Conservation (phyloP, 2,888 invertebrate species). For the Hypsopygia costalis region DNA sequence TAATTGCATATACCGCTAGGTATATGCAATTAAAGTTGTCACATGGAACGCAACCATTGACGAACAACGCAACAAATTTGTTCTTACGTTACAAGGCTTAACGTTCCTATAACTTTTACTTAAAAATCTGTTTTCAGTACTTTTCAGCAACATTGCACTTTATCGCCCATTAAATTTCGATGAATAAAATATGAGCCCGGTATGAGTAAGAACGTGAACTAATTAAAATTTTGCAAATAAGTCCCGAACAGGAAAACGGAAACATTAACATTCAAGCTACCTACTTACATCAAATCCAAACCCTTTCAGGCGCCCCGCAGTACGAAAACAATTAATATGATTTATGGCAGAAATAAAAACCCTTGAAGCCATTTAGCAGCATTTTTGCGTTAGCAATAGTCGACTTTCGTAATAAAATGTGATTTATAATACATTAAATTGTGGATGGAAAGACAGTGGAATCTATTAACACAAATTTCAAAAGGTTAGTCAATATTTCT, state of each 20-base stretch:
- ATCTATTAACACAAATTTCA: conserved; percentile 21
- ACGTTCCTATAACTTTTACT: too few relatives aligned
- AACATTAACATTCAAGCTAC: conserved; percentile 31
- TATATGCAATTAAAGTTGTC: too few relatives aligned
- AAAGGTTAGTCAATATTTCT: not conserved
- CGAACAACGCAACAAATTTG: too few relatives aligned
- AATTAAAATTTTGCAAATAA: conserved; percentile 33
- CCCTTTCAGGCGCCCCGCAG: conserved; percentile 45
- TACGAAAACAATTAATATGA: conserved; percentile 71
- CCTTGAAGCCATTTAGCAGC: conserved; percentile 62
- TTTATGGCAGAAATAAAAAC: conserved; percentile 70
- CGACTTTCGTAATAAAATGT: conserved; percentile 56
- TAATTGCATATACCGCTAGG: too few relatives aligned
- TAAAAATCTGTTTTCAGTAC: too few relatives aligned
- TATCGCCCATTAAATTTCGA: too few relatives aligned
- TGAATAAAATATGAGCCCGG: too few relatives aligned
- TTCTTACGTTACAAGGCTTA: too few relatives aligned
- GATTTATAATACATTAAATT: conserved; percentile 56
- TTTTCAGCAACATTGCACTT: too few relatives aligned
- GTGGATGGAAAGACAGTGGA: conserved; percentile 29
- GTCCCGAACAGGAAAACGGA: conserved; percentile 28
- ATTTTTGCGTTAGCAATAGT: conserved; percentile 64
- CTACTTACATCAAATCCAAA: conserved; percentile 28
- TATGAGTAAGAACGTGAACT: conserved; percentile 3
- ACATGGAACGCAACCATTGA: too few relatives aligned